Evolutionary conservation across 1,140 invertebrate genomes (phyloP).

Genomic region (Nylanderia fulva): DNA sequence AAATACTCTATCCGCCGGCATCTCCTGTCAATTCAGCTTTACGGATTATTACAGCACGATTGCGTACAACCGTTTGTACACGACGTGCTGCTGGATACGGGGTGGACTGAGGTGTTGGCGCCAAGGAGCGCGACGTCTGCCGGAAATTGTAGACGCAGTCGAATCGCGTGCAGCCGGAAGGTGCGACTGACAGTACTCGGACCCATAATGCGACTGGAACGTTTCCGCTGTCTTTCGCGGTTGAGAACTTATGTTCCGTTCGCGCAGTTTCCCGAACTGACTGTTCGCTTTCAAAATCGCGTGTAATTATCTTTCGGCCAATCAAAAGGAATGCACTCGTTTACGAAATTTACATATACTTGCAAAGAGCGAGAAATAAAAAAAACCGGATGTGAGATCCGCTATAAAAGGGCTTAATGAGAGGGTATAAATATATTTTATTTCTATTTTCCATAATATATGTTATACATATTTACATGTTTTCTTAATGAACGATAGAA

Average conservation of each 20-base stretch:
- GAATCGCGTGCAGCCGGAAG: constrained; percentile 80
- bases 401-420: not conserved
- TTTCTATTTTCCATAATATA: not conserved
- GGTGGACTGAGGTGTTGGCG: constrained; percentile 29
- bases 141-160: constrained; percentile 81
- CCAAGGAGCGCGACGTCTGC: constrained; percentile 70
- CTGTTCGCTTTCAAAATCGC: constrained; percentile 48
- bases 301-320: constrained; percentile 44
- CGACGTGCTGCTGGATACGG: constrained; percentile 57
- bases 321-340: not conserved
- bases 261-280: not conserved
- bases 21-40: constrained; percentile 68
- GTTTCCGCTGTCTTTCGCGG: constrained; percentile 62
- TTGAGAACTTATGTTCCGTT: constrained; percentile 48
- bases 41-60: constrained; percentile 68
- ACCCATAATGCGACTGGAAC: constrained; percentile 67
- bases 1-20: constrained; percentile 28
- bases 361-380: not conserved
- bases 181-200: constrained; percentile 81
- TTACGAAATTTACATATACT: not conserved
- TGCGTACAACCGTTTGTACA: constrained; percentile 69
- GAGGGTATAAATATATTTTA: not conserved
- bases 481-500: not conserved
- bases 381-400: not conserved
- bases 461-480: not conserved